phyloP scores from a whole-genome alignment of 2,797 vertebrate genomes.

The Tadarida brasiliensis region DNA sequence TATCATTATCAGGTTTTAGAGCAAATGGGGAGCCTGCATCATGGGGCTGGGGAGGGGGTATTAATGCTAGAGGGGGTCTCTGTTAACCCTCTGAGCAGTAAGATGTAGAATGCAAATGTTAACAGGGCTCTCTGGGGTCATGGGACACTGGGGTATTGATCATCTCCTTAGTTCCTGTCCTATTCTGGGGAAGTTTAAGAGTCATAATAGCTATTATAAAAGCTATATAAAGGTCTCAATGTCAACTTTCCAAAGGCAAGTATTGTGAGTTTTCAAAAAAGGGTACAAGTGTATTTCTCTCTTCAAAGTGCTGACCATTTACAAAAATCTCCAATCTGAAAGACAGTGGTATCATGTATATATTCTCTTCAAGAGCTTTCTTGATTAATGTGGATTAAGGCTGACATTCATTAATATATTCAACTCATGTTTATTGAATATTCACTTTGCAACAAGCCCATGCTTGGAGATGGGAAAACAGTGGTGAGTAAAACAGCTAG shows the following conservation, averaged over 20 bases:
- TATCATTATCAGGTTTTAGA: not conserved
- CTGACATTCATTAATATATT: constrained; percentile 17
- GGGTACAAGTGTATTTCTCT: not conserved
- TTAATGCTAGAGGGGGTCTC: not conserved
- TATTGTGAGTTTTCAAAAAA: not conserved
- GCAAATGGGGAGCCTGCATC: not conserved
- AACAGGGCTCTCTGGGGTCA: not conserved
- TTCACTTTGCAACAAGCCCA: not conserved
- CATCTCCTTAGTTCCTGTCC: not conserved
- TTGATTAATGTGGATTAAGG: not conserved
- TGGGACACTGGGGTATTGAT: not conserved
- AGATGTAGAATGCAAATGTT: not conserved
- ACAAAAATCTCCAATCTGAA: constrained; percentile 14
- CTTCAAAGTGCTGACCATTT: not conserved
- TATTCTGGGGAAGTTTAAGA: not conserved
- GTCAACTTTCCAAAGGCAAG: not conserved
- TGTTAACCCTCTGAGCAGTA: not conserved
- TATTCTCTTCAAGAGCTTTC: constrained; percentile 17
- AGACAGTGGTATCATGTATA: not conserved
- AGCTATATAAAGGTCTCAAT: not conserved
- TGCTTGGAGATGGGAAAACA: not conserved
- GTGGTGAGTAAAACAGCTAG: not conserved
- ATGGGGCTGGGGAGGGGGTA: not conserved
- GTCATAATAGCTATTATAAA: not conserved
- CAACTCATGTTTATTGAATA: not conserved